Base-by-base conservation (phyloP, 2,888 invertebrate species). In the Blastobasis adustella region DNA sequence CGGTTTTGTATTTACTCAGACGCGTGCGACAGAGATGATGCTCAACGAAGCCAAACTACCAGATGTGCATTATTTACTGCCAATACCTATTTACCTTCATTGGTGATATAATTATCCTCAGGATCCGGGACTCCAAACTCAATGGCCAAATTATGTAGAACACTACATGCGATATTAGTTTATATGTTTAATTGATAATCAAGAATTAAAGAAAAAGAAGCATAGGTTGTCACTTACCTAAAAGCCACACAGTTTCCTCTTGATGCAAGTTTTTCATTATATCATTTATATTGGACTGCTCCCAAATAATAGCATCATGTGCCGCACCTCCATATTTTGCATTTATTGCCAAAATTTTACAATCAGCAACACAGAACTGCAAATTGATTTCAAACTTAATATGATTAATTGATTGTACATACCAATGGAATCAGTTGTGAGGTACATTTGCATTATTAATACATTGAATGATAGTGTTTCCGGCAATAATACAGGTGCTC, bases 271-370 rank as follows among this genome's bases (percentile, higher is more conserved):
- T 38, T 51, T 58, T 54, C 51, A 61, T 57, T 42, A 48, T 52
- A 6, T 40, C 23, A 38, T 58, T 52, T 2, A 58, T 45, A 41
- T 54, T 38, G 41, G 62, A 60, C 41, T 60, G 58, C 44, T 60
- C 59, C 65, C 63, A 65, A 36, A 65, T 59, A 54, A 61, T 63
- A 6, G 60, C 47, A 49, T 66, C 66, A 49, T 66, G 59, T n/a
- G 55, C 59, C 6, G 60, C 58, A 37, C 65, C 66, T 10, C 65
- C 65, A 59, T 51, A 69, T 50, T 58, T 61, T 5, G 67, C 50
- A 59, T 66, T 63, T 1, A 66, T 59, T 53, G 57, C 52, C 45
- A 63, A 51, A 52, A 67, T 67, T 39, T 49, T 49, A 36, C 49
- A 56, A 6, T 64, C 48, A 49, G 41, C 45, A 48, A 65, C 64